Evolutionary conservation across 2,888 invertebrate species (phyloP).

Genomic region (Synergus umbraculus): DNA sequence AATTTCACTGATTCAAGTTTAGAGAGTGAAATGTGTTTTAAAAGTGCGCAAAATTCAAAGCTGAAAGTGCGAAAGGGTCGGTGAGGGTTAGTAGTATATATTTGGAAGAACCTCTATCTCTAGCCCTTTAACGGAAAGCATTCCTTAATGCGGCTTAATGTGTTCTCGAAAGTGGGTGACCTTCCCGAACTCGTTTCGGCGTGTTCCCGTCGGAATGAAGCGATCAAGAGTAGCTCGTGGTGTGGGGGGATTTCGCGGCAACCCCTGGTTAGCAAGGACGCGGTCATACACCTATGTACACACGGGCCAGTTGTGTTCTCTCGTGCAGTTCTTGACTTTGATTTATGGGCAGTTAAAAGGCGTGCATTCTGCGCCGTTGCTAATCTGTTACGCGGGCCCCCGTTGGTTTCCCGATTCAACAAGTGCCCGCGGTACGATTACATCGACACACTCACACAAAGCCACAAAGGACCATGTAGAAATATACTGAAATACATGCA

Average conservation of each 20-base stretch:
- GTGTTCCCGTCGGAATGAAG: conserved; percentile 2
- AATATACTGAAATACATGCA: neutral
- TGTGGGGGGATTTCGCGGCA: neutral
- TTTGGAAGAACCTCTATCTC: neutral
- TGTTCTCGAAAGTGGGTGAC: neutral
- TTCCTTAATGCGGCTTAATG: conserved; percentile 1
- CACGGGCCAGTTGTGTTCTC: neutral
- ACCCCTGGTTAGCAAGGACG: conserved; percentile 5
- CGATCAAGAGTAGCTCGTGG: conserved; percentile 1
- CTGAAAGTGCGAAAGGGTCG: neutral
- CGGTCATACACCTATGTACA: conserved; percentile 11
- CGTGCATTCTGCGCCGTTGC: conserved; percentile 66
- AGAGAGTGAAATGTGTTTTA: too few relatives aligned
- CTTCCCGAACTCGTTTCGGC: neutral
- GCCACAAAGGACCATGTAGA: conserved; percentile 50
- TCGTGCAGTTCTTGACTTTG: conserved; percentile 63
- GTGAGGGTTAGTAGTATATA: neutral
- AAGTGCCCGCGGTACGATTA: conserved; percentile 58
- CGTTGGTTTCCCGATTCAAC: conserved; percentile 61
- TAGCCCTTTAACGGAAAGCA: neutral
- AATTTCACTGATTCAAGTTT: too few relatives aligned
- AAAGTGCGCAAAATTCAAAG: neutral
- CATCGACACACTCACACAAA: conserved; percentile 42
- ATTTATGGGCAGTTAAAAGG: conserved; percentile 72
- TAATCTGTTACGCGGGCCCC: conserved; percentile 70